Percentiles rank a stretch among this genome's conserved stretches.
Evolutionary conservation across 1,140 invertebrate species (phyloP).

Genomic region (Polypedilum vanderplanki): DNA sequence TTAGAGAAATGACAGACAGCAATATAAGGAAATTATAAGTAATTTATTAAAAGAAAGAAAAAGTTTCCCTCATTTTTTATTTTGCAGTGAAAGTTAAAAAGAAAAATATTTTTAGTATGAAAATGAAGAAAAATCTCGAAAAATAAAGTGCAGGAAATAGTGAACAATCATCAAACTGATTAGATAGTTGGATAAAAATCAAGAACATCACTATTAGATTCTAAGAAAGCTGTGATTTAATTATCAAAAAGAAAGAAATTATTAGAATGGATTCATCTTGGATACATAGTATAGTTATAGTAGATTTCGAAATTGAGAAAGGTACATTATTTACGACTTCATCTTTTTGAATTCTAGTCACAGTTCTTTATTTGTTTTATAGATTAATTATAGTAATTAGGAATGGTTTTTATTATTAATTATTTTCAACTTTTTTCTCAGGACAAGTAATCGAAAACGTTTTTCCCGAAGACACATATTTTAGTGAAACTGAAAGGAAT

Average conservation of each 20-base stretch:
- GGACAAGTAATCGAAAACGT: constrained; percentile 54
- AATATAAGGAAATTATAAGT: too few relatives aligned
- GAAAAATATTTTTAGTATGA: background rate
- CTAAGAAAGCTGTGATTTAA: background rate
- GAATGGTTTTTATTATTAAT: too few relatives aligned
- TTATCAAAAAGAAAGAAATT: background rate
- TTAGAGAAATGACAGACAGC: too few relatives aligned
- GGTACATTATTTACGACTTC: too few relatives aligned
- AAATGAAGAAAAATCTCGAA: background rate
- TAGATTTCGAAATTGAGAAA: background rate
- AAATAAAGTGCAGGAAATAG: background rate
- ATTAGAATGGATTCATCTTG: background rate
- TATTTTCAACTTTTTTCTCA: too few relatives aligned
- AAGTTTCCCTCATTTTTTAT: constrained; percentile 11
- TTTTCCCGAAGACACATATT: constrained; percentile 72
- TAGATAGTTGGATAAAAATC: background rate
- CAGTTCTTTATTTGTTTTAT: too few relatives aligned
- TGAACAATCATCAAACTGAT: background rate
- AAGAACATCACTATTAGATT: background rate
- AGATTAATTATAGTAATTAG: too few relatives aligned
- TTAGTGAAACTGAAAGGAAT: constrained; percentile 89
- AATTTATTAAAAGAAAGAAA: background rate
- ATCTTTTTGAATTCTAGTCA: too few relatives aligned
- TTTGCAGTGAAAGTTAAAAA: background rate
- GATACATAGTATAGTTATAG: background rate